These are phyloP conservation scores for Catocala sponsa DNA, from an alignment of 2,888 invertebrate species.

Conservation along the genomic window DNA sequence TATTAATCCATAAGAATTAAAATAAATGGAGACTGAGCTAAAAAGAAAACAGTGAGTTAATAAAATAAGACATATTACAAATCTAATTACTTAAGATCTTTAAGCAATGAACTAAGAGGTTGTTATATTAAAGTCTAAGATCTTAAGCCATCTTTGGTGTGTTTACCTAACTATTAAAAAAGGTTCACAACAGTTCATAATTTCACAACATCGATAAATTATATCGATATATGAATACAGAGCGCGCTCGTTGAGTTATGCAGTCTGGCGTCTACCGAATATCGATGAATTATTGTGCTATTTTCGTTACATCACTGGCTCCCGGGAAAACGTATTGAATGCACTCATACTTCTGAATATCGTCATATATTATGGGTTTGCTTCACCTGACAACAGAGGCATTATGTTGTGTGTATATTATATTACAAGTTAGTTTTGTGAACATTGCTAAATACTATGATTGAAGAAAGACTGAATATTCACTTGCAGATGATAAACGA, in stretches of 20 bases:
- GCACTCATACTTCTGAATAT: conserved; percentile 48
- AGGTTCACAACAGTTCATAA: background rate
- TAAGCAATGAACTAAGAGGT: too few relatives aligned
- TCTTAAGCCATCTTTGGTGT: background rate
- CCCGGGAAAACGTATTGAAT: conserved; percentile 45
- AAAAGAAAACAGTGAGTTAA: too few relatives aligned
- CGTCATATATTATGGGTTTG: conserved; percentile 28
- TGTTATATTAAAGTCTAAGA: too few relatives aligned
- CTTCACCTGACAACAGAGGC: conserved; percentile 33
- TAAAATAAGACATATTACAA: too few relatives aligned
- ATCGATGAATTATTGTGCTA: conserved; percentile 82
- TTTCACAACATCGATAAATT: conserved; percentile 38
- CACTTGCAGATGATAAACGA: too few relatives aligned
- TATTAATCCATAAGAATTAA: too few relatives aligned
- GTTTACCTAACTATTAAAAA: background rate
- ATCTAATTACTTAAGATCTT: too few relatives aligned
- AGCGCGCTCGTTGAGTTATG: conserved; percentile 68
- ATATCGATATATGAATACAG: conserved; percentile 38
- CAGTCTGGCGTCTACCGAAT: conserved; percentile 75
- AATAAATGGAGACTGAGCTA: too few relatives aligned
- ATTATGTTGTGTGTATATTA: background rate
- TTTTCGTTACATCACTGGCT: conserved; percentile 79
- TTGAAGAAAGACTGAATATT: too few relatives aligned
- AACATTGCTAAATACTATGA: too few relatives aligned
- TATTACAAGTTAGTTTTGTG: background rate